Conservation (phyloP, 2,797 vertebrate genomes). For the Characodon lateralis region DNA sequence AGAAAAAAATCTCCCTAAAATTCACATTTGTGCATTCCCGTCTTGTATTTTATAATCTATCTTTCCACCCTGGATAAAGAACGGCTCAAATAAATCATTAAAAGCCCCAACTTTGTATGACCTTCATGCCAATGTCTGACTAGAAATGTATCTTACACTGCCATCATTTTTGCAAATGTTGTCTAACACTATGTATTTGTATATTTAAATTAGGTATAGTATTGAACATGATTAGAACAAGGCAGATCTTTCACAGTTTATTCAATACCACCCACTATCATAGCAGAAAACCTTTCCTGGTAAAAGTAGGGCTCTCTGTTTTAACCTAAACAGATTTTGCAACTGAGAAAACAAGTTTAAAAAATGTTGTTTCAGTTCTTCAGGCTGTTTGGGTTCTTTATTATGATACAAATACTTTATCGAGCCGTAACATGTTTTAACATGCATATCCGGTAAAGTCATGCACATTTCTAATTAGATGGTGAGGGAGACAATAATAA, state of each 20-base stretch:
- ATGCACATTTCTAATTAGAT: constrained; percentile 31
- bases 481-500: constrained; percentile 33
- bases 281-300: background rate
- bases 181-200: background rate
- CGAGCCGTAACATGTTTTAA: constrained; percentile 29
- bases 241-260: no score
- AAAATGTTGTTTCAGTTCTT: constrained; percentile 43
- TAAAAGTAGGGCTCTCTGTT: background rate
- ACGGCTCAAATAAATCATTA: background rate
- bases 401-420: constrained; percentile 42
- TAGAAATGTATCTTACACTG: background rate
- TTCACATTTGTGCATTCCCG: background rate
- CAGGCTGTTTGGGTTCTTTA: constrained; percentile 35
- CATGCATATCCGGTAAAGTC: constrained; percentile 24
- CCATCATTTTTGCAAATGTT: background rate
- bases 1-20: background rate
- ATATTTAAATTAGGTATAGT: background rate
- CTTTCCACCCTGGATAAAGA: background rate
- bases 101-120: background rate
- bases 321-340: background rate
- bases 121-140: background rate
- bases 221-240: background rate
- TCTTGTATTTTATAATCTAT: background rate
- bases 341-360: background rate
- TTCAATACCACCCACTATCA: background rate